These are phyloP conservation scores for Protula sp. DNA, from an alignment of 2,888 invertebrate species.

Conservation along the genomic window DNA sequence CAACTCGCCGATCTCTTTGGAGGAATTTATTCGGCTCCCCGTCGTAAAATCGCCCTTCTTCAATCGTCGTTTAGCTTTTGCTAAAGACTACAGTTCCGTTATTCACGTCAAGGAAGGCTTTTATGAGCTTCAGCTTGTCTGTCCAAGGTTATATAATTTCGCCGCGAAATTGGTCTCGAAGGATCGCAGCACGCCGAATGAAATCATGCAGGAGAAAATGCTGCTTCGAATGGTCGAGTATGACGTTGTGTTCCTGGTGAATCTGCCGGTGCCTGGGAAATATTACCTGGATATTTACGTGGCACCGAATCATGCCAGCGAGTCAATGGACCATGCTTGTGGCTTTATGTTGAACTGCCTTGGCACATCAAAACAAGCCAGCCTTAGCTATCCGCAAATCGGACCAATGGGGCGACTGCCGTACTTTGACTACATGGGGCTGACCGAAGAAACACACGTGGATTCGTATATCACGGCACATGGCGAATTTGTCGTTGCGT, in stretches of 20 bases:
- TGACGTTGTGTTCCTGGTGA: constrained; percentile 42
- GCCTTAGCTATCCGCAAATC: constrained; percentile 14
- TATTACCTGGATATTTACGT: constrained; percentile 54
- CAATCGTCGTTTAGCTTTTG: constrained; percentile 42
- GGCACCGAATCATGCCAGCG: constrained; percentile 43
- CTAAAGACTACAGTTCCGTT: constrained; percentile 40
- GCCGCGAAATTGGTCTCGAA: constrained; percentile 42
- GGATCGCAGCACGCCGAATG: constrained; percentile 30
- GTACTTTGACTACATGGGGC: constrained; percentile 8
- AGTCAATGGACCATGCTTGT: constrained; percentile 47
- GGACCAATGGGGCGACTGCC: constrained; percentile 20
- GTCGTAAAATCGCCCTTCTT: constrained; percentile 56
- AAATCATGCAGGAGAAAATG: constrained; percentile 36
- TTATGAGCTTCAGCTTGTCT: constrained; percentile 34
- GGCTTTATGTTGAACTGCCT: constrained; percentile 36
- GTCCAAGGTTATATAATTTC: constrained; percentile 31
- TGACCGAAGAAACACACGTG: constrained; percentile 11
- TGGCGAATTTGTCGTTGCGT: constrained; percentile 6
- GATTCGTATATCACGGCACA: constrained; percentile 16
- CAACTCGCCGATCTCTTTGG: constrained; percentile 52
- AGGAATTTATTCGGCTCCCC: constrained; percentile 55
- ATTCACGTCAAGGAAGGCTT: constrained; percentile 40
- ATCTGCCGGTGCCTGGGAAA: constrained; percentile 52
- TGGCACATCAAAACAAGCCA: constrained; percentile 3
- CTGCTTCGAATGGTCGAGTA: constrained; percentile 40